These are phyloP conservation scores for Schizopygopsis malacanthus DNA, from an alignment of 2,797 vertebrate species.

Conservation along the genomic window DNA sequence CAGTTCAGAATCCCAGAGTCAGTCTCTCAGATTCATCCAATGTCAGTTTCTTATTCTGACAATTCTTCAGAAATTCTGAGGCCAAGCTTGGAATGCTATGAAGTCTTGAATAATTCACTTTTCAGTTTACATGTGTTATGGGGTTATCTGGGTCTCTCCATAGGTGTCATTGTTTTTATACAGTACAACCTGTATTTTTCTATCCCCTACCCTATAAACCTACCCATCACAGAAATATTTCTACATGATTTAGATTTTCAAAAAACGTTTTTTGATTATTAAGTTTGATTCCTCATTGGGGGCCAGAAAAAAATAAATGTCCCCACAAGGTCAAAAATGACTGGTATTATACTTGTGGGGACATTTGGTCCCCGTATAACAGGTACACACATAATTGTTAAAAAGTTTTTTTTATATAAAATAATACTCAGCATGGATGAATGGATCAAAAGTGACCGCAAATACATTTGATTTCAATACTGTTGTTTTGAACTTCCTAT, in stretches of 20 bases:
- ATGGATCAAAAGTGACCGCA: neutral
- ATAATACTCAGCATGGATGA: neutral
- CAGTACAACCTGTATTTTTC: neutral
- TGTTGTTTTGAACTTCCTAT: neutral
- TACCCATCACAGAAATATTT: neutral
- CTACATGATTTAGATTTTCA: neutral
- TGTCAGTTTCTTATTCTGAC: constrained; percentile 11
- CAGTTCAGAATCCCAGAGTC: neutral
- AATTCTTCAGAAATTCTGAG: constrained; percentile 5
- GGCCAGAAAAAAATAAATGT: no score
- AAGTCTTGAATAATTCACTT: neutral
- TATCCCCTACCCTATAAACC: neutral
- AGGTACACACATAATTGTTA: neutral
- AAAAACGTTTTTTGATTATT: no score
- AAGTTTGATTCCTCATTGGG: no score
- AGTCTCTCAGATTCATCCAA: neutral
- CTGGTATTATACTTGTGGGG: neutral
- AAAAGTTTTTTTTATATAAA: neutral
- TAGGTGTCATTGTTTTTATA: neutral
- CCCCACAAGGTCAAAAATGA: no score
- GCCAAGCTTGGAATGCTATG: constrained; percentile 23
- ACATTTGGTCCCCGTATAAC: neutral
- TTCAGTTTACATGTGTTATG: neutral
- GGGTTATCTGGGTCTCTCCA: neutral
- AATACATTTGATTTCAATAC: neutral